Base-by-base conservation (phyloP, 2,888 invertebrate species). In the Oegoconia quadripuncta region DNA sequence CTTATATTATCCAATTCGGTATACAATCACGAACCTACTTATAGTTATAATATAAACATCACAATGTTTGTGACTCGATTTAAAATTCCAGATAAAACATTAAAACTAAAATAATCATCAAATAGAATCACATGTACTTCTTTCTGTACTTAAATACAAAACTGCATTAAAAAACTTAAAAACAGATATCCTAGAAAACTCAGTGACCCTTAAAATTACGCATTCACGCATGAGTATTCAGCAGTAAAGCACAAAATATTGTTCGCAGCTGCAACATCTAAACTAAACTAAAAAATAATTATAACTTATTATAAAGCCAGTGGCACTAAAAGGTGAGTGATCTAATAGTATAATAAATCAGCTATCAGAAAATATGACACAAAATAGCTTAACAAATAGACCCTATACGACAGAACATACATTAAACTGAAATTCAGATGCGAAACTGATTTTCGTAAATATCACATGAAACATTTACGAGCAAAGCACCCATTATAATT, bases 181-280 rank as follows among this genome's bases (percentile, higher is more conserved):
- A 64, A 52, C 46, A 59, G 48, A 50, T 59, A 77, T 58, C 63
- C 67, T 74, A 74, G 54, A 71, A 59, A 63, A 71, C 69, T 69
- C 74, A 72, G 67, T 63, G 68, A 62, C 60, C 54, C 68, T 74
- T 75, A 78, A 74, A 76, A 72, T 74, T 74, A 83, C 69, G 77
- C 81, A 82, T 84, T 72, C 79, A 81, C 83, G 74, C 81, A 79
- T 86, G 86, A 87, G 87, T 86, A 87, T 87, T 87, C 78, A 80
- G 83, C 83, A 71, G 69, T 87, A 87, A 87, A 87, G 87, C 87
- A 83, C 80, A 74, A 75, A 70, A 72, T 64, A 63, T 84, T 86
- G 82, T 76, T 87, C 82, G 65, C 81, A 86, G 87, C 87, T 87
- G 87, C 86, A 78, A 83, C 80, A 64, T 76, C 76, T 77, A 80